A percentile compares a stretch with the other conserved stretches of the same genome.
Evolutionary conservation across 2,888 invertebrate genomes (phyloP).

Genomic region (Heliconius aoede): DNA sequence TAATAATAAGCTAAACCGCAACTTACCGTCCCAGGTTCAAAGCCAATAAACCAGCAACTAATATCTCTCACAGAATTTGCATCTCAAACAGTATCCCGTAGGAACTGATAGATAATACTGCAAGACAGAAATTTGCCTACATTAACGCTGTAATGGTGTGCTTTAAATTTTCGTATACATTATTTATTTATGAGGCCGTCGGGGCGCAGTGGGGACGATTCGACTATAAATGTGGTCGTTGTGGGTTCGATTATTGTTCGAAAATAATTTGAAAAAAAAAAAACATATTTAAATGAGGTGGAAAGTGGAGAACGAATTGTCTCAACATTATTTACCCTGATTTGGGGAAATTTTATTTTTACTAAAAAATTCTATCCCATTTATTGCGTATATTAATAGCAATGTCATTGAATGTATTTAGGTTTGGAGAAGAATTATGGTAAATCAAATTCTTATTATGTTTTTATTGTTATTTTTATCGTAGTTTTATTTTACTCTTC

Average conservation of each 20-base stretch:
- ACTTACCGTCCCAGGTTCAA: conserved; percentile 37
- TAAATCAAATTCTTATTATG: too few species aligned
- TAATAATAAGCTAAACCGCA: conserved; percentile 36
- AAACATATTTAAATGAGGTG: too few species aligned
- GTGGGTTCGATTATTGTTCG: background rate
- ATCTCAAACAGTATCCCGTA: conserved; percentile 63
- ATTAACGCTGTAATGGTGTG: conserved; percentile 53
- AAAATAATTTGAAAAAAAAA: too few species aligned
- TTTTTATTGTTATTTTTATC: too few species aligned
- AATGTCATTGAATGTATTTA: too few species aligned
- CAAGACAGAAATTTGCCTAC: conserved; percentile 66
- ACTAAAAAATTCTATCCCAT: too few species aligned
- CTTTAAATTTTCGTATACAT: conserved; percentile 30
- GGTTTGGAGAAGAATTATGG: too few species aligned
- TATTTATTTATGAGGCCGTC: conserved; percentile 2
- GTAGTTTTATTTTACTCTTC: background rate
- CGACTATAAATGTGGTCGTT: fast-evolving
- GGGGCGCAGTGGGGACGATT: fast-evolving
- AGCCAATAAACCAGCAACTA: conserved; percentile 75
- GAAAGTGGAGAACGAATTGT: background rate
- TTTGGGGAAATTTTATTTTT: too few species aligned
- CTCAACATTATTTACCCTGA: background rate
- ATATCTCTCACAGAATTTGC: conserved; percentile 74
- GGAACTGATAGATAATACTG: conserved; percentile 49
- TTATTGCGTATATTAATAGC: too few species aligned